These are phyloP conservation scores for Scaptomyza reducta DNA, from an alignment of 2,888 invertebrate species.

Conservation along the genomic window DNA sequence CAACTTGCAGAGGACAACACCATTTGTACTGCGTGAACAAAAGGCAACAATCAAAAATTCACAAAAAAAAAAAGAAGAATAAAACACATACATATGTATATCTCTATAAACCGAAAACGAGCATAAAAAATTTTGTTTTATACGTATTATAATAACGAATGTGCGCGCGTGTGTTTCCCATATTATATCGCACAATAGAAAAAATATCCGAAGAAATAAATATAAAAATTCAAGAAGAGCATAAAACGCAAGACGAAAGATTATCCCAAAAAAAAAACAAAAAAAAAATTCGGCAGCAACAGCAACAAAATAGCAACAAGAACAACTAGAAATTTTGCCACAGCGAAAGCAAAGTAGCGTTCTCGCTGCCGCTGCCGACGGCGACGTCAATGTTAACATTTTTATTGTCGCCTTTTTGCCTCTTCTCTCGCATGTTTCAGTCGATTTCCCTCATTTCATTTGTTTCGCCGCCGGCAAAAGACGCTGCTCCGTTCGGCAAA, in stretches of 20 bases:
- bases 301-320: constrained; percentile 47
- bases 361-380: constrained; percentile 39
- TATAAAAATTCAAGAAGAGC: constrained; percentile 28
- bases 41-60: constrained; percentile 5
- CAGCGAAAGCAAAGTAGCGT: constrained; percentile 51
- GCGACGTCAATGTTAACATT: constrained; percentile 30
- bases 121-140: constrained; percentile 44
- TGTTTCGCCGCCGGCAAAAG: constrained; percentile 59
- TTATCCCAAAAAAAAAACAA: constrained; percentile 27
- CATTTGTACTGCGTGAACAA: constrained; percentile 27
- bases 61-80: constrained; percentile 22
- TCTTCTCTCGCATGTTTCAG: constrained; percentile 21
- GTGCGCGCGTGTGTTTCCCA: constrained; percentile 78
- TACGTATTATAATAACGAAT: constrained; percentile 40
- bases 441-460: constrained; percentile 44
- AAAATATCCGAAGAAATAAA: constrained; percentile 40
- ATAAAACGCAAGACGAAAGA: constrained; percentile 47
- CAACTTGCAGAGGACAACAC: constrained; percentile 34
- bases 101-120: constrained; percentile 62
- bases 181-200: constrained; percentile 74
- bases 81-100: constrained; percentile 51
- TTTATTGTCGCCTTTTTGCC: constrained; percentile 38
- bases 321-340: constrained; percentile 64
- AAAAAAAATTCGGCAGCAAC: constrained; percentile 58
- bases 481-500: constrained; percentile 33